Evolutionary conservation across 2,113 vertebrate species (phyloP).

Genomic region (Galeopterus variegatus): DNA sequence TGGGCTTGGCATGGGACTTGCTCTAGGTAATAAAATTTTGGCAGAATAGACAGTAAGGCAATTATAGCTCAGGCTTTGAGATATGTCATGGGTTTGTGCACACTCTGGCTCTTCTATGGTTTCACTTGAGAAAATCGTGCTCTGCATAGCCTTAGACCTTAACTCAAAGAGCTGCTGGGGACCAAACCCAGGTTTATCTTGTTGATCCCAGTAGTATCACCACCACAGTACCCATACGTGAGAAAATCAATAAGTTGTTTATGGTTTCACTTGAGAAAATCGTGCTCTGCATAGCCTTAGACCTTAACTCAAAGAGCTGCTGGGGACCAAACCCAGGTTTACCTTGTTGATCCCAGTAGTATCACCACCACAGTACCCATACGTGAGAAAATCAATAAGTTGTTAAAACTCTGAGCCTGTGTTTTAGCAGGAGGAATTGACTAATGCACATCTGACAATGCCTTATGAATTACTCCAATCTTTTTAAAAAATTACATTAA

Average conservation of each 20-base stretch:
- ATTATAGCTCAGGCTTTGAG: neutral
- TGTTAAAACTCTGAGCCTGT: neutral
- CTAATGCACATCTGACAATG: neutral
- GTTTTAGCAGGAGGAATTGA: neutral
- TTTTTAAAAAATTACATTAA: neutral
- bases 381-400: neutral
- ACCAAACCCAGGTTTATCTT: neutral
- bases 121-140: neutral
- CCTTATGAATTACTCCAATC: neutral
- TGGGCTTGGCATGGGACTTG: neutral
- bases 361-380: neutral
- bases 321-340: neutral
- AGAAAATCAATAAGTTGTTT: neutral
- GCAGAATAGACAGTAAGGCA: neutral
- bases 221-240: neutral
- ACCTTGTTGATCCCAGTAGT: neutral
- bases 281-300: neutral
- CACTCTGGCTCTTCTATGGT: neutral
- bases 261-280: neutral
- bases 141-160: neutral
- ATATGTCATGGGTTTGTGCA: neutral
- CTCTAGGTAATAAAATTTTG: neutral
- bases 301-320: neutral
- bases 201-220: neutral
- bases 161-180: neutral